These are phyloP conservation scores for Melanargia galathea DNA, from an alignment of 2,888 invertebrate species.

Conservation along the genomic window DNA sequence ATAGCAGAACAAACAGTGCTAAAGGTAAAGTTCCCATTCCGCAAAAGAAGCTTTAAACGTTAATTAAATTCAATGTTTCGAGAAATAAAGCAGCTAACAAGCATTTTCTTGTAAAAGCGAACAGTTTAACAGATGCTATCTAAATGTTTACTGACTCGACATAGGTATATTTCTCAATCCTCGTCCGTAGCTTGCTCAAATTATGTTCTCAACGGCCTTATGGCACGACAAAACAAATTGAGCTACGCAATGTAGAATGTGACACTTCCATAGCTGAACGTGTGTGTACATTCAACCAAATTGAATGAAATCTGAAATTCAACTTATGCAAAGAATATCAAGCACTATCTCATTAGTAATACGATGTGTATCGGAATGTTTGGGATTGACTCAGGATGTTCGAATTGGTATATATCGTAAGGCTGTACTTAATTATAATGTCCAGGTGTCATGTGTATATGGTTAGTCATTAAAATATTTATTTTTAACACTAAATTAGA, in stretches of 20 bases:
- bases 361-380: constrained; percentile 4
- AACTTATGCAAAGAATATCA: constrained; percentile 1
- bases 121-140: constrained; percentile 20
- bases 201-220: neutral
- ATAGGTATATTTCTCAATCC: constrained; percentile 19
- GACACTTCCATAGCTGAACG: constrained; percentile 44
- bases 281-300: constrained; percentile 3
- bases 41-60: constrained; percentile 11
- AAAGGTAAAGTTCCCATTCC: neutral
- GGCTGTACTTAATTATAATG: constrained; percentile 44
- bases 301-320: neutral
- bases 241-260: constrained; percentile 46
- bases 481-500: constrained; percentile 48
- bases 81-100: constrained; percentile 18
- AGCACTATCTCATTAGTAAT: neutral
- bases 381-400: constrained; percentile 2
- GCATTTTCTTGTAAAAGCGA: constrained; percentile 21
- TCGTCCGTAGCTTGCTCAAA: constrained; percentile 1
- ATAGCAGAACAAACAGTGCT: neutral
- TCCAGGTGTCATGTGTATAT: constrained; percentile 50
- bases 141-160: constrained; percentile 21
- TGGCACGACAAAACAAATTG: constrained; percentile 36
- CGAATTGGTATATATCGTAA: constrained; percentile 1
- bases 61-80: constrained; percentile 18
- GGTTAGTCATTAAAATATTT: constrained; percentile 56